phyloP scores from a whole-genome alignment of 1,140 invertebrate genomes.

The Pomacea maculata region DNA sequence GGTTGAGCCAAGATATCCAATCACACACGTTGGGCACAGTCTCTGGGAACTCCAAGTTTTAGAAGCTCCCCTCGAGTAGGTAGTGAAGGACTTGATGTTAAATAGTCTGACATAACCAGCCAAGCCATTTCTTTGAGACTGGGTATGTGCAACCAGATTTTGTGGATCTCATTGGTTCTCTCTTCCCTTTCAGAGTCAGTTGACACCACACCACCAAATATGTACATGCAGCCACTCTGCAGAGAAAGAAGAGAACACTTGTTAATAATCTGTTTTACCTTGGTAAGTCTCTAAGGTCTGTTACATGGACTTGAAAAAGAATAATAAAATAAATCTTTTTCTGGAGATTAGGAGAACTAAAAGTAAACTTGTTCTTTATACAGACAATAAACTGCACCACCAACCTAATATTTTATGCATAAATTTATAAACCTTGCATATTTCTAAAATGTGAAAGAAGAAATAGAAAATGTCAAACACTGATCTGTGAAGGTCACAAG shows the following conservation, averaged over 20 bases:
- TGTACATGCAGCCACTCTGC: slow-evolving; percentile 43
- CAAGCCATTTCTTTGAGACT: slow-evolving; percentile 36
- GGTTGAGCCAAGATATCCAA: too few species aligned
- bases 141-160: slow-evolving; percentile 36
- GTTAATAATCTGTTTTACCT: too few species aligned
- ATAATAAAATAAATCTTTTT: too few species aligned
- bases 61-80: too few species aligned
- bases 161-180: slow-evolving; percentile 33
- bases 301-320: too few species aligned
- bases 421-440: too few species aligned
- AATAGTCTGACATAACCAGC: slow-evolving; percentile 27
- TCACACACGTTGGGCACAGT: too few species aligned
- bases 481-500: too few species aligned
- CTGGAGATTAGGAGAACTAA: slow-evolving; percentile 4
- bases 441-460: too few species aligned
- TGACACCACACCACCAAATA: slow-evolving; percentile 39
- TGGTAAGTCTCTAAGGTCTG: too few species aligned
- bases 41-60: too few species aligned
- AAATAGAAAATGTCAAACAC: too few species aligned
- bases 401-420: background rate
- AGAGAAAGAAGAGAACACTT: slow-evolving; percentile 7
- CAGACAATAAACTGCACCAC: slow-evolving; percentile 18
- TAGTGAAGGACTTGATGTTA: background rate
- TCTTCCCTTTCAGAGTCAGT: slow-evolving; percentile 23
- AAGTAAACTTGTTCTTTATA: background rate